Conservation (phyloP, 1,140 invertebrate genomes). For the Papilio dardanus region DNA sequence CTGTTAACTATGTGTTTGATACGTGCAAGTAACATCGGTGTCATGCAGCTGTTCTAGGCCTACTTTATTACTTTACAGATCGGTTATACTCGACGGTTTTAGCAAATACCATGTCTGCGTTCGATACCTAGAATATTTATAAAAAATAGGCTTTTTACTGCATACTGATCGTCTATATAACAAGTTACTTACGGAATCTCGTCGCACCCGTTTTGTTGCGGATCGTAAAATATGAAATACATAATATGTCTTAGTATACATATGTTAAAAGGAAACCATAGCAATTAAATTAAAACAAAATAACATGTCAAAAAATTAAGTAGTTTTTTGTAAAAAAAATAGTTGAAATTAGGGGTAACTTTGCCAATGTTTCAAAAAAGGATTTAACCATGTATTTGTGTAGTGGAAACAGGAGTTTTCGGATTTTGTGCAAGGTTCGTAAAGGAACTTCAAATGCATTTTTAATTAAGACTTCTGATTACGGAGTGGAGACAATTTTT, state of each 20-base stretch:
- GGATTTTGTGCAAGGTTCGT: background rate
- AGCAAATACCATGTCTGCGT: slow-evolving; percentile 54
- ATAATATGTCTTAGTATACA: slow-evolving; percentile 60
- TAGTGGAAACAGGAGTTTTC: background rate
- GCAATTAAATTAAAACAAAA: slow-evolving; percentile 41
- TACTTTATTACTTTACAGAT: slow-evolving; percentile 59
- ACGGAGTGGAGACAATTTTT: background rate
- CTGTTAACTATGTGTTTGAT: slow-evolving; percentile 62
- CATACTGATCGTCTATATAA: slow-evolving; percentile 64
- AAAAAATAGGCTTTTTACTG: slow-evolving; percentile 60
- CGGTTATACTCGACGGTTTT: slow-evolving; percentile 71
- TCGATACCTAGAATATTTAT: slow-evolving; percentile 59
- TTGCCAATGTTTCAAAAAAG: slow-evolving; percentile 32
- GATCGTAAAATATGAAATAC: slow-evolving; percentile 75
- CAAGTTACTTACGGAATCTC: slow-evolving; percentile 79
- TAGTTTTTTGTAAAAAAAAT: background rate
- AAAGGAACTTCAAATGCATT: background rate
- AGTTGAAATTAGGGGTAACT: slow-evolving; percentile 6
- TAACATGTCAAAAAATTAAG: slow-evolving; percentile 14
- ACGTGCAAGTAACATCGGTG: slow-evolving; percentile 69
- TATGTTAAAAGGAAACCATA: slow-evolving; percentile 46
- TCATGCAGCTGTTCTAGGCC: slow-evolving; percentile 73
- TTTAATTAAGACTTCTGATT: background rate
- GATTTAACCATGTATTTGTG: background rate
- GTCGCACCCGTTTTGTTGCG: slow-evolving; percentile 76